Evolutionary conservation across 2,113 vertebrate species (phyloP).

Genomic region (Ploceus nigricollis): DNA sequence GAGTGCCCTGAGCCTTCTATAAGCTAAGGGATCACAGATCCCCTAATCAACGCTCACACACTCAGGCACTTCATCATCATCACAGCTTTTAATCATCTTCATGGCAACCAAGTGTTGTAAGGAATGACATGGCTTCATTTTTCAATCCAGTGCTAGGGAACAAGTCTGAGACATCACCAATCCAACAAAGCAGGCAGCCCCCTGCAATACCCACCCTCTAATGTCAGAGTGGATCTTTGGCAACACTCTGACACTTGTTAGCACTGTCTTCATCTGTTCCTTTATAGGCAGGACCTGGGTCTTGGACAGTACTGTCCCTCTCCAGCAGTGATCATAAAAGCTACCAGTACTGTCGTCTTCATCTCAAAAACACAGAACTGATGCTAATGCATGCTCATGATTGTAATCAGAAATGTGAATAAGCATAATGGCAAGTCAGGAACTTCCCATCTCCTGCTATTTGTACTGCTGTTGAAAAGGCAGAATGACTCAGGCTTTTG

Average conservation of each 20-base stretch:
- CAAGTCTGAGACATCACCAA: not conserved
- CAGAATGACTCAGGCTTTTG: not conserved
- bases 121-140: not conserved
- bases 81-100: not conserved
- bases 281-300: not conserved
- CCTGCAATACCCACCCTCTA: not conserved
- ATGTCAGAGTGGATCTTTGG: not conserved
- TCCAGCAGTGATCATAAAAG: not conserved
- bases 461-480: not conserved
- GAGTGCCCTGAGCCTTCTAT: not conserved
- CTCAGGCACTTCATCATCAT: not conserved
- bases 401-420: not conserved
- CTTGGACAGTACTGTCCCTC: not conserved
- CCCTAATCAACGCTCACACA: too few relatives aligned
- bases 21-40: not conserved
- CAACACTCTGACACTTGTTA: not conserved
- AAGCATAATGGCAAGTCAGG: not conserved
- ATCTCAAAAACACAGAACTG: not conserved
- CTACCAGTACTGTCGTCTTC: not conserved
- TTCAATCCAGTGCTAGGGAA: not conserved
- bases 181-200: fast-evolving
- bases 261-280: not conserved
- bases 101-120: not conserved
- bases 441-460: not conserved
- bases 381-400: not conserved